phyloP scores from a whole-genome alignment of 2,113 vertebrate genomes.

The Bettongia penicillata region DNA sequence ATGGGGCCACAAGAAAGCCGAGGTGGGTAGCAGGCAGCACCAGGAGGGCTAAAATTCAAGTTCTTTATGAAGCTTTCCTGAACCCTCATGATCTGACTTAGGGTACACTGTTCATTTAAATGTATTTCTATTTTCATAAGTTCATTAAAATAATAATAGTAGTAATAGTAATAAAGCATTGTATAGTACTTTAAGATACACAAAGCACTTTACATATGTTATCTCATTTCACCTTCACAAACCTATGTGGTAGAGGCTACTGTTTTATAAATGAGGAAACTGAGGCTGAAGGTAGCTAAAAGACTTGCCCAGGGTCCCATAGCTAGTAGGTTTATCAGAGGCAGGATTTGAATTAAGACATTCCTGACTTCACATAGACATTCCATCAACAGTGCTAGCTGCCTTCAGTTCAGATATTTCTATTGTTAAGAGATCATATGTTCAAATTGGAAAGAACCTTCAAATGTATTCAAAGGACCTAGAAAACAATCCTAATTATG shows the following conservation, averaged over 20 bases:
- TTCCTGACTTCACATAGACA: neutral
- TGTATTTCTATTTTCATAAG: neutral
- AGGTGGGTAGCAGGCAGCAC: too few species aligned
- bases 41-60: too few species aligned
- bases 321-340: neutral
- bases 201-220: neutral
- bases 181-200: neutral
- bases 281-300: neutral
- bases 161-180: neutral
- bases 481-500: neutral
- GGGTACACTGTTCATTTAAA: too few species aligned
- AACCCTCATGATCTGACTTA: neutral
- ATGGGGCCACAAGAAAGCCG: too few species aligned
- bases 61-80: neutral
- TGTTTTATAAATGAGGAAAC: neutral
- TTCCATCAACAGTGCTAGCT: neutral
- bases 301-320: neutral
- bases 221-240: neutral
- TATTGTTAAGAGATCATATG: neutral
- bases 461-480: neutral
- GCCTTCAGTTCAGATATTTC: neutral
- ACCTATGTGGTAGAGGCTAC: neutral
- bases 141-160: neutral
- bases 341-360: neutral
- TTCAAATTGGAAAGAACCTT: neutral